These are phyloP conservation scores for Crocallis elinguaria DNA, from an alignment of 2,888 invertebrate species.

Conservation along the genomic window DNA sequence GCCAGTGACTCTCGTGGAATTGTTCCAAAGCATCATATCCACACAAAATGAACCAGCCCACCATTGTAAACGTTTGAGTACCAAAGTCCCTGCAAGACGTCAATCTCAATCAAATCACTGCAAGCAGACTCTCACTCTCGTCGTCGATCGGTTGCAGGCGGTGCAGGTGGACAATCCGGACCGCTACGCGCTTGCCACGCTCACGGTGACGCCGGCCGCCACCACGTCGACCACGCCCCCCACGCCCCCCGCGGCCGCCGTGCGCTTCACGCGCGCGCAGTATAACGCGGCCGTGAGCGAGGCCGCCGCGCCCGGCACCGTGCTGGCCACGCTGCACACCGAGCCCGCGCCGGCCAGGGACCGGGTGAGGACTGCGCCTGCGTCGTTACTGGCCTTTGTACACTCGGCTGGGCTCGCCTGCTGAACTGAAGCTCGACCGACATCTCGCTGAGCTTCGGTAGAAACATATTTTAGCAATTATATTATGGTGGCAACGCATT, in stretches of 20 bases:
- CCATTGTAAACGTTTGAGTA: too few species aligned
- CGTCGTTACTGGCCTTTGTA: background rate
- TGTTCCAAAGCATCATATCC: too few species aligned
- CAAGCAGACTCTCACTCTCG: too few species aligned
- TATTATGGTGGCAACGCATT: too few species aligned
- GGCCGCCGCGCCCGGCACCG: slow-evolving; percentile 89
- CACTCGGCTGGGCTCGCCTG: background rate
- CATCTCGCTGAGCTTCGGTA: too few species aligned
- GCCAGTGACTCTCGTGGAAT: too few species aligned
- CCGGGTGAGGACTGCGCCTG: slow-evolving; percentile 3
- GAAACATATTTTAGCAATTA: too few species aligned
- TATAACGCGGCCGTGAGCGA: slow-evolving; percentile 91
- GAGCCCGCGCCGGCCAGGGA: slow-evolving; percentile 54
- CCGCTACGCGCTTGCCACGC: slow-evolving; percentile 93
- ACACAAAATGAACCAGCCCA: too few species aligned
- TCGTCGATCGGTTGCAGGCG: slow-evolving; percentile 83
- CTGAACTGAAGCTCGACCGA: too few species aligned
- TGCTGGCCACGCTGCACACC: slow-evolving; percentile 89
- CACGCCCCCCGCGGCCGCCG: slow-evolving; percentile 65
- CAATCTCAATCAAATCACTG: too few species aligned
- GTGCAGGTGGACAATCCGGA: slow-evolving; percentile 94
- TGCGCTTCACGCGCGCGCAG: slow-evolving; percentile 89
- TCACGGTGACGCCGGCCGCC: slow-evolving; percentile 83
- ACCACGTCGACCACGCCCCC: slow-evolving; percentile 80
- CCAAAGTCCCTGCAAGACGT: too few species aligned